These are phyloP conservation scores for Lasaia peninsularis DNA, from an alignment of 1,140 invertebrate genomes.

Conservation along the genomic window DNA sequence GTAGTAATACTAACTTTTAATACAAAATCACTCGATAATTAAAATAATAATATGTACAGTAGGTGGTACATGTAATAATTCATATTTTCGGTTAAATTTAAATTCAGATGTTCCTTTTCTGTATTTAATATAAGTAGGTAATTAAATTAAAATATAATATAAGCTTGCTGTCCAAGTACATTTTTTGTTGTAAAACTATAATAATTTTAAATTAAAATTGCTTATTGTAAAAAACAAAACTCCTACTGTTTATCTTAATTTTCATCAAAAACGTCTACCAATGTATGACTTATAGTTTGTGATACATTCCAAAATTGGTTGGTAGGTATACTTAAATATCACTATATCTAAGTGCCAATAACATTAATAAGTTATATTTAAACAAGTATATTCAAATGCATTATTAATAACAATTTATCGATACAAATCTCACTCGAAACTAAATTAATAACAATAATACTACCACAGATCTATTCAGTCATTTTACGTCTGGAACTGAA, in stretches of 20 bases:
- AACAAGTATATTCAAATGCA: conserved; percentile 11
- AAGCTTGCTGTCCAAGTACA: too few relatives aligned
- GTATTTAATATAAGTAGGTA: neutral
- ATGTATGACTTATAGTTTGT: neutral
- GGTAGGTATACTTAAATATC: neutral
- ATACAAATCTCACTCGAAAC: conserved; percentile 9
- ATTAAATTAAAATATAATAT: too few relatives aligned
- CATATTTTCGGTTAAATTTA: neutral
- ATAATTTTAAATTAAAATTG: neutral
- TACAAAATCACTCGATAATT: neutral
- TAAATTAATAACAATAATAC: conserved; percentile 8
- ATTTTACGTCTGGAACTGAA: conserved; percentile 4
- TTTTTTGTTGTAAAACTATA: neutral
- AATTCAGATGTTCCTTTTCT: neutral
- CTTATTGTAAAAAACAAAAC: neutral
- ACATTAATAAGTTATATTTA: neutral
- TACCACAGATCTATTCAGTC: conserved; percentile 11
- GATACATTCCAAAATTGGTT: neutral
- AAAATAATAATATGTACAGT: conserved; percentile 4
- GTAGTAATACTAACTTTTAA: neutral
- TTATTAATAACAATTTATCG: conserved; percentile 4
- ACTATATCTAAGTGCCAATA: conserved; percentile 7
- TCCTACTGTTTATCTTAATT: neutral
- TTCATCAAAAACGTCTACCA: too few relatives aligned
- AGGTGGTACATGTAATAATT: neutral